Evolutionary conservation across 2,113 vertebrate genomes (phyloP), one percentile per base, ranked within the genome.

Genomic region (Ursus arctos): DNA sequence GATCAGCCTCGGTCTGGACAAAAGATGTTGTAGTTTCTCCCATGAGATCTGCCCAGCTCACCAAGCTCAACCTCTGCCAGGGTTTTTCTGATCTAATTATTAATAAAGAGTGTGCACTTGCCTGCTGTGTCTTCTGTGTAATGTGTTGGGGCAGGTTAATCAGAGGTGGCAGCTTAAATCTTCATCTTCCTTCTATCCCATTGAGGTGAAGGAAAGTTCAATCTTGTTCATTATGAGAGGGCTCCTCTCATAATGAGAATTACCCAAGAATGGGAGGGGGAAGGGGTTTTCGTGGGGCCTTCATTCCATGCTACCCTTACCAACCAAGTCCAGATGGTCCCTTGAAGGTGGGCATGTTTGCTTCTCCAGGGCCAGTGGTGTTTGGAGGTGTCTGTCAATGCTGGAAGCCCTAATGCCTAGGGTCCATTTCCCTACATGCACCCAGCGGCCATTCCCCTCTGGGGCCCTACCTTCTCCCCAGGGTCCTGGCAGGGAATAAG

Each of bases 41-140:
- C 31, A 59, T 36, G n/a, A 77, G 47, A 72, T 95, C 21, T 26
- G 1, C 18, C 55, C 40, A 83, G 12, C 10, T 96, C 61, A 88
- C 19, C 18, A 84, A 69, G 53, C 4, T 90, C 57, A 47, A 65
- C 8, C 24, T 82, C 16, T 88, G 43, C 88, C 49, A 51, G 14
- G 26, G 1, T 0, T 81, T 97, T 94, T 76, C 16, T 85, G 40
- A 15, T 53, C 5, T 91, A 76, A 76, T 22, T 93, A n/a, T 6
- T 94, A 96, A 91, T 93, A 91, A 90, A 84, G 12, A 33, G 15
- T 94, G 15, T 81, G 5, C 1, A 51, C 21, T 89, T 95, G 59
- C 43, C 24, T 92, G 11, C 53, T 93, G 15, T 94, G 65, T 79
- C 53, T 94, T 55, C 53, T 87, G 40, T 90, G 61, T 95, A 15